Percentiles rank a stretch among this genome's conserved stretches.
Conservation (phyloP, 2,113 vertebrate species). For the Gymnorhina tibicen region DNA sequence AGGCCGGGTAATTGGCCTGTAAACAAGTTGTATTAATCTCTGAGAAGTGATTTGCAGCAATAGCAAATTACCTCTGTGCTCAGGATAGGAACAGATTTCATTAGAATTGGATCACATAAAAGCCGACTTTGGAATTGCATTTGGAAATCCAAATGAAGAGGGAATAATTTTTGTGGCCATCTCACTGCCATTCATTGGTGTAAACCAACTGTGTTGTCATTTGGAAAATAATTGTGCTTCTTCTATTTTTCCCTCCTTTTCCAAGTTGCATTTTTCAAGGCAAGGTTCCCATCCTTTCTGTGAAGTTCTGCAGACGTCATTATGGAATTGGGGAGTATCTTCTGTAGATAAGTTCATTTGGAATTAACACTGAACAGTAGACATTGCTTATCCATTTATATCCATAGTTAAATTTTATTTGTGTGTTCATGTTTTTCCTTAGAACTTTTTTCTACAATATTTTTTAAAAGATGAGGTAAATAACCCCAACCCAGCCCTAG, state of each 20-base stretch:
- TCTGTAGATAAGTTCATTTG: not conserved
- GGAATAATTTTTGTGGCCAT: not conserved
- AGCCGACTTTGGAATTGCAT: not conserved
- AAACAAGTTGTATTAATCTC: conserved; percentile 46
- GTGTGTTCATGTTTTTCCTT: not conserved
- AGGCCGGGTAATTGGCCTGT: conserved; percentile 22
- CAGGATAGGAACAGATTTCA: not conserved
- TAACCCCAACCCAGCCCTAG: not conserved
- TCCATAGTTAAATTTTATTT: not conserved
- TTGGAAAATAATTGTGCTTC: not conserved
- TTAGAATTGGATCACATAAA: not conserved
- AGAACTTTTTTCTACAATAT: not conserved
- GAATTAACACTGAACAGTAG: not conserved
- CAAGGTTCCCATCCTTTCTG: not conserved
- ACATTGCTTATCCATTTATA: not conserved
- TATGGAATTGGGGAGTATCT: not conserved
- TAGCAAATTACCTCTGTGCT: conserved; percentile 23
- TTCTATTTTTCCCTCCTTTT: not conserved
- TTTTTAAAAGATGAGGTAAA: not conserved
- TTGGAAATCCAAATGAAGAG: not conserved
- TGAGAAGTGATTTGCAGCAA: conserved; percentile 28
- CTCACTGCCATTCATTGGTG: not conserved
- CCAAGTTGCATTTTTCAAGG: not conserved
- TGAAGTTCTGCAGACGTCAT: not conserved
- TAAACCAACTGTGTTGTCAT: not conserved